Conservation (phyloP, 2,888 invertebrate species). For the Oxytorus armatus region DNA sequence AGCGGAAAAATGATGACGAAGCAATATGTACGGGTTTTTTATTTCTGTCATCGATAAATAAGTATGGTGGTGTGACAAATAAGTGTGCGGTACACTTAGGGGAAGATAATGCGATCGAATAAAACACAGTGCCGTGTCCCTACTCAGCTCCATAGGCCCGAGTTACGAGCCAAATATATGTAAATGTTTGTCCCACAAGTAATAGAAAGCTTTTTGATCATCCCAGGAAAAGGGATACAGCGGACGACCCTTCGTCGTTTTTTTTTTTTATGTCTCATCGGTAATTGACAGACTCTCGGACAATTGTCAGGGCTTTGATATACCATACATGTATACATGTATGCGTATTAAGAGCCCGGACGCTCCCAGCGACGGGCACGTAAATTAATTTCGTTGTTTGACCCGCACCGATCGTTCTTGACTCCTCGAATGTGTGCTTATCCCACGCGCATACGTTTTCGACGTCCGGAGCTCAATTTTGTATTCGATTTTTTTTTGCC, state of each 20-base stretch:
- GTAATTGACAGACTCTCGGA: too few relatives aligned
- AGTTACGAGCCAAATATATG: not conserved
- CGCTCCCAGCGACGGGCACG: slow-evolving; percentile 43
- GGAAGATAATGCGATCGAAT: too few relatives aligned
- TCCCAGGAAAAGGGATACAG: too few relatives aligned
- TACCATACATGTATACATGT: not conserved
- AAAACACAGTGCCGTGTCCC: not conserved
- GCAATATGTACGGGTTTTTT: too few relatives aligned
- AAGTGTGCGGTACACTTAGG: too few relatives aligned
- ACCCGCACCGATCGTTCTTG: slow-evolving; percentile 67
- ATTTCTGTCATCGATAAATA: too few relatives aligned
- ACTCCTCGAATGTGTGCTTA: slow-evolving; percentile 76
- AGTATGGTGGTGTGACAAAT: not conserved
- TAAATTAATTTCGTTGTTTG: slow-evolving; percentile 77
- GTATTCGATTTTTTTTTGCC: not conserved
- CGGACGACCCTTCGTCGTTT: too few relatives aligned
- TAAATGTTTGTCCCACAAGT: slow-evolving; percentile 45
- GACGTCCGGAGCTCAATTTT: slow-evolving; percentile 18
- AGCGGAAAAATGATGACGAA: too few relatives aligned
- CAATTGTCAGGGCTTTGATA: not conserved
- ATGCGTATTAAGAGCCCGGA: slow-evolving; percentile 39
- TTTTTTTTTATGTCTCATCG: too few relatives aligned
- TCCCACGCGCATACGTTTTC: slow-evolving; percentile 74
- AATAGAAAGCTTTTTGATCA: slow-evolving; percentile 53
- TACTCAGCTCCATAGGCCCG: not conserved